Conservation (phyloP, 2,888 invertebrate species). For the Rhopalosiphum nymphaeae region DNA sequence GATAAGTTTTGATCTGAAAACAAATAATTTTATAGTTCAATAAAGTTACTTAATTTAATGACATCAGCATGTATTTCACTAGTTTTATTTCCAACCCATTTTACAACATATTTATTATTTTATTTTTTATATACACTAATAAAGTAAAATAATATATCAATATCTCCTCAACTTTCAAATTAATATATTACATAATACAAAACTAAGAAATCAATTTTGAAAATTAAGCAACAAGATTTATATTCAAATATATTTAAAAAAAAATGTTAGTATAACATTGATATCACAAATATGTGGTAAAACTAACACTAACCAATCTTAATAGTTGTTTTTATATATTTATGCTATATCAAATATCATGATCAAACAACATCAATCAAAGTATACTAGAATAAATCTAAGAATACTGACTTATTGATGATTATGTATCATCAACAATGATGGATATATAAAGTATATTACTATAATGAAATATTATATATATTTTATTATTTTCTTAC, state of each 20-base stretch:
- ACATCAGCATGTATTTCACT: background rate
- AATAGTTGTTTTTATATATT: background rate
- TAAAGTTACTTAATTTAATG: background rate
- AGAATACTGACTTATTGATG: no score
- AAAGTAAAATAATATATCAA: background rate
- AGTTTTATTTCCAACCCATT: background rate
- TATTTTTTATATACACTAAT: background rate
- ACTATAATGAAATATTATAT: background rate
- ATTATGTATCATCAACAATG: background rate
- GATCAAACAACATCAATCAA: no score
- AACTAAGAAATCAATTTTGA: background rate
- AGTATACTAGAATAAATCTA: no score
- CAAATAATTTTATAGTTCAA: slow-evolving; percentile 53
- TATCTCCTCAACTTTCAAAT: background rate
- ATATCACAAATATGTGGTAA: background rate
- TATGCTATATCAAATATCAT: background rate
- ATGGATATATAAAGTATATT: background rate
- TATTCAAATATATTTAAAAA: background rate
- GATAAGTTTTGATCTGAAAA: slow-evolving; percentile 86
- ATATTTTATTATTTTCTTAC: slow-evolving; percentile 58
- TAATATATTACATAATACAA: background rate
- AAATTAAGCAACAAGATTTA: background rate
- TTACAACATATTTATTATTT: background rate
- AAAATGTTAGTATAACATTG: background rate
- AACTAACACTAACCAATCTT: background rate